phyloP scores from a whole-genome alignment of 2,113 vertebrate species.

The Rousettus leschenaultii region DNA sequence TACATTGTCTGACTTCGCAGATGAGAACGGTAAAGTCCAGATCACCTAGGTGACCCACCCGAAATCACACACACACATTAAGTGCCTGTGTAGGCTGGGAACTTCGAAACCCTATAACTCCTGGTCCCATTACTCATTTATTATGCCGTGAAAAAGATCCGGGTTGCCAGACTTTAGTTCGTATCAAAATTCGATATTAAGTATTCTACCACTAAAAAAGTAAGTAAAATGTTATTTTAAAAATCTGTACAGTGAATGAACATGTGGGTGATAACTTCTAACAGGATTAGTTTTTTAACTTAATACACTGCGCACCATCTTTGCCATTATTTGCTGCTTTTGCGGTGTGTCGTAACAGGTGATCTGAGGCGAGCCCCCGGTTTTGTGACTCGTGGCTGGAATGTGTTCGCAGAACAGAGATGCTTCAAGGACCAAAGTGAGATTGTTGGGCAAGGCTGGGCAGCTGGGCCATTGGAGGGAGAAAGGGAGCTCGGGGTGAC shows the following conservation, averaged over 20 bases:
- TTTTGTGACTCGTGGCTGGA: fast-evolving
- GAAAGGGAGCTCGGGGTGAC: background rate
- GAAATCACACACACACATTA: background rate
- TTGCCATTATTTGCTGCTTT: background rate
- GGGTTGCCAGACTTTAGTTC: background rate
- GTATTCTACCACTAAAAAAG: background rate
- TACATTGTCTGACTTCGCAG: background rate
- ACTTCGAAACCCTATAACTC: background rate
- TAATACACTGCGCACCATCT: background rate
- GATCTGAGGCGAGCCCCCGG: too few species aligned
- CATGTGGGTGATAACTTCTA: background rate
- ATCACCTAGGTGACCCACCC: background rate
- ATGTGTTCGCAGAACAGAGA: background rate
- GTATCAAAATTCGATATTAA: background rate
- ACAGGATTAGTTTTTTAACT: background rate
- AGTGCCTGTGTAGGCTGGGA: fast-evolving
- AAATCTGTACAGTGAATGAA: background rate
- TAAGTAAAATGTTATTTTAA: background rate
- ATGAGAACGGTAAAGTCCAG: background rate
- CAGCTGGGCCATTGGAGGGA: background rate
- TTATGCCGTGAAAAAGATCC: background rate
- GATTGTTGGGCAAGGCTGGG: background rate
- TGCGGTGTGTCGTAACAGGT: too few species aligned
- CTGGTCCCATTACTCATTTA: background rate
- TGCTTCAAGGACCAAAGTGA: too few species aligned